These are phyloP conservation scores for Jordanella pulchra DNA, from an alignment of 2,797 vertebrate species.

Conservation along the genomic window DNA sequence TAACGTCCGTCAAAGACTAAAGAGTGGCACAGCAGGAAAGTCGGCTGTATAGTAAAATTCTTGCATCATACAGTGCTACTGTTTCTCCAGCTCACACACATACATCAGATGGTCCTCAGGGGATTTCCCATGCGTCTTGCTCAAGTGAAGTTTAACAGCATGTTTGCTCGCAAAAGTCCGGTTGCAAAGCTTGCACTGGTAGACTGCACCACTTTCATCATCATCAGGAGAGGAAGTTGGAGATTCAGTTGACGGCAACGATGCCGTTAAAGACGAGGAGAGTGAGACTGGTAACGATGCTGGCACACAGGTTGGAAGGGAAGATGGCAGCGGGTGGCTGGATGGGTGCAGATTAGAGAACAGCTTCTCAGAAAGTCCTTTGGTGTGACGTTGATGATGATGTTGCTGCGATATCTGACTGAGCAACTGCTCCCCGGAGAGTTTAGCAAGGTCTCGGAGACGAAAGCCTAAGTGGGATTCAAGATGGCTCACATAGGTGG, in stretches of 20 bases:
- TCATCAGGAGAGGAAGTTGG: constrained; percentile 88
- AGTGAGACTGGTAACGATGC: constrained; percentile 75
- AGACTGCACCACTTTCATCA: constrained; percentile 86
- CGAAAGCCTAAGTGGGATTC: constrained; percentile 98
- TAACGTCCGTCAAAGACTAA: constrained; percentile 80
- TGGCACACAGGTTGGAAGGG: constrained; percentile 80
- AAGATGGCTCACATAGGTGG: constrained; percentile 96
- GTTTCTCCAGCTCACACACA: constrained; percentile 95
- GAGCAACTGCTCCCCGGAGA: constrained; percentile 93
- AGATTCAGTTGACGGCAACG: constrained; percentile 71
- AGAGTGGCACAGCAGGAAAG: constrained; percentile 59
- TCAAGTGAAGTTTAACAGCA: constrained; percentile 98
- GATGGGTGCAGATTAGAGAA: constrained; percentile 77
- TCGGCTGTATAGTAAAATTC: constrained; percentile 70
- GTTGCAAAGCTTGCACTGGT: constrained; percentile 99
- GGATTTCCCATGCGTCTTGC: constrained; percentile 98
- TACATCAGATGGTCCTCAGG: constrained; percentile 99
- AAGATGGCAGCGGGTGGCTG: constrained; percentile 77
- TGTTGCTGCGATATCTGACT: constrained; percentile 87
- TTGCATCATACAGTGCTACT: constrained; percentile 84
- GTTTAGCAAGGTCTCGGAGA: constrained; percentile 94
- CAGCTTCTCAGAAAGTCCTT: constrained; percentile 94
- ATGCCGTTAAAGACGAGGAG: constrained; percentile 74
- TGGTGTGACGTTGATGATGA: constrained; percentile 83
- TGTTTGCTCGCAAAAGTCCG: constrained; percentile 99